These are phyloP conservation scores for Adrianichthys oophorus DNA, from an alignment of 2,797 vertebrate species.

Conservation along the genomic window DNA sequence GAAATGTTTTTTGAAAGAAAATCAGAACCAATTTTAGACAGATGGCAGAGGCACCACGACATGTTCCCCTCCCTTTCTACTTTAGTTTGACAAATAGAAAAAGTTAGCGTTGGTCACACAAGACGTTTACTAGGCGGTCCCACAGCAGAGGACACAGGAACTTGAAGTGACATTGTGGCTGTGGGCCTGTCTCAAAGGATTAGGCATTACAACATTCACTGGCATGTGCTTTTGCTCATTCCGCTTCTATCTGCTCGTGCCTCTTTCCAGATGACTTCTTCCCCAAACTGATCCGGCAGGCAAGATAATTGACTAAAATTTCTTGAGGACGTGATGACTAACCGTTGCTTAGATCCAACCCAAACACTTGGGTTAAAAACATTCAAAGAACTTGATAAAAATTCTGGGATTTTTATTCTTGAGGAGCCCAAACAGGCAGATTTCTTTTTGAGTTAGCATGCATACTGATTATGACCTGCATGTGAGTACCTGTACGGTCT, in stretches of 20 bases:
- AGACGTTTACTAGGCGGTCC: constrained; percentile 70
- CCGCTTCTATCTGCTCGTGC: constrained; percentile 81
- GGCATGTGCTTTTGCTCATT: constrained; percentile 78
- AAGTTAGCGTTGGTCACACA: constrained; percentile 73
- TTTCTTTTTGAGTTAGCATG: constrained; percentile 38
- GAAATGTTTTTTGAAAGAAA: constrained; percentile 52
- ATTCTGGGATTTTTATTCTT: constrained; percentile 46
- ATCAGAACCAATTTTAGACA: constrained; percentile 44
- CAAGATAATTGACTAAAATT: constrained; percentile 87
- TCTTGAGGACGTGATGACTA: constrained; percentile 84
- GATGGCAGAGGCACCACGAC: constrained; percentile 47
- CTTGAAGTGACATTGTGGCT: constrained; percentile 83
- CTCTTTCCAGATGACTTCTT: constrained; percentile 86
- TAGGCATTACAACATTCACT: constrained; percentile 82
- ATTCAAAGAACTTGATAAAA: constrained; percentile 55
- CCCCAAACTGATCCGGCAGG: constrained; percentile 79
- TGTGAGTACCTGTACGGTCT: too few relatives aligned
- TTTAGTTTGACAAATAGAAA: constrained; percentile 60
- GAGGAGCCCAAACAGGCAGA: constrained; percentile 42
- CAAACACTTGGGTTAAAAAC: constrained; percentile 72
- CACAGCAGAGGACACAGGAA: constrained; percentile 74
- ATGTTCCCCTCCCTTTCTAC: constrained; percentile 42
- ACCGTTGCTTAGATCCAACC: constrained; percentile 74
- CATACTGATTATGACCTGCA: too few relatives aligned
- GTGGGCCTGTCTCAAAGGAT: constrained; percentile 82